Base-by-base conservation (phyloP, 2,888 invertebrate species). In the Formica aserva region DNA sequence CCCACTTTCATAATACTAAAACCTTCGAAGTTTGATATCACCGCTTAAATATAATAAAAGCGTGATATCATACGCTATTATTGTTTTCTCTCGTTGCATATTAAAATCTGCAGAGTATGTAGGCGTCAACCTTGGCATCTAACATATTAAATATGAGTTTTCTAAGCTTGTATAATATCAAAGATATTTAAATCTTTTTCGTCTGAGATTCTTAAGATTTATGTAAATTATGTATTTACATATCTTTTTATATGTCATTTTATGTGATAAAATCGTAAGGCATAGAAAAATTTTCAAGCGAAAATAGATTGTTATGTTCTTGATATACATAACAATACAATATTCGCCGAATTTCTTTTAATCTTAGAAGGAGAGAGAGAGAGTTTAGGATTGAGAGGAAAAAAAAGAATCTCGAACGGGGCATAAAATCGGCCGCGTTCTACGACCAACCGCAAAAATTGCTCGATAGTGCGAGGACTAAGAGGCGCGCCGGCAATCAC, bases 1-100 rank as follows among this genome's bases (percentile, higher is more conserved):
- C 78, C 78, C 78, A 80, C 60, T 80, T 80, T 71, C 45, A 60
- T 80, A 69, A 80, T 35, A 15, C 45, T 26, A 69, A 48, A 60
- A 62, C 35, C 78, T 80, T 71, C 72, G 76, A 5, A 45, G 35
- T 41, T 71, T 80, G 38, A 60, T 60, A 76, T 65, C 35, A 76
- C 63, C 52, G 65, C 48, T 76, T 76, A 32, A 45, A 45, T 45
- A 29, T 57, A 57, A 55, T 38, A 72, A 72, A 57, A 26, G 26
- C 60, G 38, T 26, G 60, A 41, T 29, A 74, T 74, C 41, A 29
- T 29, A 41, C 9, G 29, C n/a, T 57, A 66, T 66, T 67, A 60
- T 63, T 18, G 22, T 57, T 41, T 29, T 1, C 26, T 38, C 26
- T 11, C 32, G 8, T 13, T 26, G 4, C 8, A 18, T 55, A 41